Evolutionary conservation across 1,140 invertebrate genomes (phyloP), one percentile per base, ranked within the genome.

Genomic region (Diachasmimorpha longicaudata): DNA sequence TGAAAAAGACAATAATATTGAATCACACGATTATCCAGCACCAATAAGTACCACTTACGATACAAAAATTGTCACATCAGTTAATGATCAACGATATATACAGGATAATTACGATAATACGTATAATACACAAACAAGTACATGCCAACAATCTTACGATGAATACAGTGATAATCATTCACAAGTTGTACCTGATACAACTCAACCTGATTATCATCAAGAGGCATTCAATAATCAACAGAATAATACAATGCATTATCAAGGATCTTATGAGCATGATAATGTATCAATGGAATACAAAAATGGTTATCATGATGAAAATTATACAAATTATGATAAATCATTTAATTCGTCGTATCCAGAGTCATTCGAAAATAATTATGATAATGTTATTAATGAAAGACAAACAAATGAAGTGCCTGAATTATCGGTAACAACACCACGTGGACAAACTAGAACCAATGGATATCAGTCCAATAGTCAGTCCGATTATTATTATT

Each of bases 401-500:
- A 86, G 85, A 31, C 76, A 82, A 66, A 44, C 77, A 9, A 86
- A 84, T 74, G 86, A 87, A 70, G 85, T 87, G 9, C 87, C 87
- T 8, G 86, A 87, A 75, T 44, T 88, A 0, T 87, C 86, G 5
- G 83, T 87, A 16, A 87, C 85, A 1, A 88, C 86, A 14, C 83
- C 86, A 0, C 81, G 81, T 42, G 85, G 86, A 44, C 85, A 87
- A 68, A 87, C 84, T 0, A 86, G 77, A 71, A 74, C 84, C 4
- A 86, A 87, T 36, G 84, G 85, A 6, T 86, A 89, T 74, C 82
- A 81, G n/a, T 77, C 85, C 31, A 31, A 31, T 16, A 83, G 74
- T 74, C 83, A 88, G 8, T 80, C 86, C 11, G 83, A 89, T 63
- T 88, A 89, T 70, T 86, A 83, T 44, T 86, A 87, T 63, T 73